Conservation (phyloP, 2,888 invertebrate species). For the Caenorhabditis sulstoni region DNA sequence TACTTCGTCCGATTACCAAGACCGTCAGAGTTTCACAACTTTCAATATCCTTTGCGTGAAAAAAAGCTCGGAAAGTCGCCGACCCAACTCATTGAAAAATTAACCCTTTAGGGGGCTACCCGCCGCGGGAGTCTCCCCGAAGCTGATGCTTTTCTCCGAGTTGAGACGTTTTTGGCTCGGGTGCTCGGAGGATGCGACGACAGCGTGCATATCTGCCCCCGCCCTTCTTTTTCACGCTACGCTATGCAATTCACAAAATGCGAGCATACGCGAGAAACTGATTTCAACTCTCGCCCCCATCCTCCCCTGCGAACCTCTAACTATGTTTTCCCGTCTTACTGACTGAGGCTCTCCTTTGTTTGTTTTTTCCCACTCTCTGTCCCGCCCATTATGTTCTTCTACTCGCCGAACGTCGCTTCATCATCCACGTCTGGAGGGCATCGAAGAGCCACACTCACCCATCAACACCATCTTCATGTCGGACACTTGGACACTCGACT, state of each 20-base stretch:
- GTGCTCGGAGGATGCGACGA: conserved; percentile 38
- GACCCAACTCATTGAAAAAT: conserved; percentile 47
- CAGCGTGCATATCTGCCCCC: conserved; percentile 50
- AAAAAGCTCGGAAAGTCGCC: too few species aligned
- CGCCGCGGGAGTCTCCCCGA: conserved; percentile 16
- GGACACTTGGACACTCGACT: conserved; percentile 64
- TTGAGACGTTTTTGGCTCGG: conserved; percentile 46
- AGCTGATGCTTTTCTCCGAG: conserved; percentile 32
- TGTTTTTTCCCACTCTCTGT: background rate
- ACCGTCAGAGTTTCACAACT: too few species aligned
- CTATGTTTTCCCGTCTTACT: conserved; percentile 28
- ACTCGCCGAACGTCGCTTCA: conserved; percentile 72
- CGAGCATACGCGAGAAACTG: conserved; percentile 55
- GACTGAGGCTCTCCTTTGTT: too few species aligned
- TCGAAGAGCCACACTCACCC: conserved; percentile 51
- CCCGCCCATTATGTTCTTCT: conserved; percentile 72
- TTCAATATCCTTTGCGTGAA: background rate
- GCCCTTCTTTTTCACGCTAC: conserved; percentile 56
- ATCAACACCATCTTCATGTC: conserved; percentile 60
- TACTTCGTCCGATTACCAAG: background rate
- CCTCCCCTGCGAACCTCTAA: conserved; percentile 22
- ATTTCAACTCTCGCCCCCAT: conserved; percentile 34
- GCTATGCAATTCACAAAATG: conserved; percentile 58
- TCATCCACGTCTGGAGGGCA: conserved; percentile 44
- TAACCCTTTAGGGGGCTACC: conserved; percentile 26